Base-by-base conservation (phyloP, 2,113 vertebrate species). In the Callospermophilus lateralis region DNA sequence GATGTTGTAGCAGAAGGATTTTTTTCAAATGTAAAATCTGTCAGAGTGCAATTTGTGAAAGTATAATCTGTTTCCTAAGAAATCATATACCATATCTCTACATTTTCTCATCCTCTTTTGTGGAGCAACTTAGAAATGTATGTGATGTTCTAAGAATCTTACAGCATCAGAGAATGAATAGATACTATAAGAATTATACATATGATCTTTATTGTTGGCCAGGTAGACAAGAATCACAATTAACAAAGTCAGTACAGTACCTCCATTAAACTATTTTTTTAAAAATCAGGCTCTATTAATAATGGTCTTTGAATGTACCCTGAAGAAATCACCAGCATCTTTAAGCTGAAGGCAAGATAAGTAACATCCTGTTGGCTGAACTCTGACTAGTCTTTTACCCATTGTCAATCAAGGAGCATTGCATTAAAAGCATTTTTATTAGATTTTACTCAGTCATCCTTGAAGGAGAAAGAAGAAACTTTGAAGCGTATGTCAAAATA, bases 401-500 rank as follows among this genome's bases (percentile, higher is more conserved):
- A 28, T 19, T 11, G 6, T 61, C 83, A 67, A 84, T 34, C 28
- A 73, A 65, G 81, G 12, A 77, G 20, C n/a, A 51, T 55, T 20
- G 5, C 70, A 86, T 39, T 55, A 65, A 74, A 96, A 87, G n/a
- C 19, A 68, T 55, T 61, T 94, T 72, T 88, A 84, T 26, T 81
- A 80, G n/a, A 73, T 79, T 81, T 24, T 58, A 83, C 11, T 92
- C 84, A 88, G 87, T 65, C 51, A 67, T 37, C 68, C 90, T 51
- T 96, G 73, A 93, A 93, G 83, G 45, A 94, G 48, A 97, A 74
- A 61, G 53, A 96, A 77, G 42, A 91, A 89, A 92, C 30, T 30
- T 72, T 83, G 65, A 89, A 89, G 39, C 17, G 19, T 19, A 67
- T 39, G 4, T 87, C 72, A 77, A 93, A 96, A 74, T 32, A 77